These are phyloP conservation scores for Trissolcus brochymenae DNA, from an alignment of 2,888 invertebrate genomes.

Conservation along the genomic window DNA sequence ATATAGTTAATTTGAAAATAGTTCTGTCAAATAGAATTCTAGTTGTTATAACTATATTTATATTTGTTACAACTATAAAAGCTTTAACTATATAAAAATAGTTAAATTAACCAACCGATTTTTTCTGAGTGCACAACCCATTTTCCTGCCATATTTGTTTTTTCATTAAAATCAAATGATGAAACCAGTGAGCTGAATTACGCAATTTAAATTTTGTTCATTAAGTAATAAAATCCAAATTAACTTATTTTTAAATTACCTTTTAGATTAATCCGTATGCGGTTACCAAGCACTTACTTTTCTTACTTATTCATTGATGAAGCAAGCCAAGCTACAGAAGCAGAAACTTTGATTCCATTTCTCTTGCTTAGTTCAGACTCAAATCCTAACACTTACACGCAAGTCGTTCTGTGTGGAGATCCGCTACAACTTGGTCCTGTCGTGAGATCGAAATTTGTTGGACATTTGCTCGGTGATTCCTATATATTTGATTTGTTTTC, in stretches of 20 bases:
- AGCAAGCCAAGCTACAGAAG: conserved; percentile 85
- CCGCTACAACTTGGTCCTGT: conserved; percentile 85
- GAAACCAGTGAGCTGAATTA: not conserved
- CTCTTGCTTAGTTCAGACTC: conserved; percentile 69
- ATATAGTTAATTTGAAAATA: too few relatives aligned
- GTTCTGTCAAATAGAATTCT: too few relatives aligned
- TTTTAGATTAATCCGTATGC: conserved; percentile 51
- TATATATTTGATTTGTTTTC: not conserved
- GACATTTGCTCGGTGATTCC: conserved; percentile 73
- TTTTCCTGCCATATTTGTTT: too few relatives aligned
- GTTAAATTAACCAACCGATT: too few relatives aligned
- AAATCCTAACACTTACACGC: conserved; percentile 71
- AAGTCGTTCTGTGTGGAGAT: conserved; percentile 85
- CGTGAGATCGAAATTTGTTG: conserved; percentile 74
- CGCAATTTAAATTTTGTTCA: not conserved
- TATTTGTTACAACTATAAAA: too few relatives aligned
- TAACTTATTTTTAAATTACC: not conserved
- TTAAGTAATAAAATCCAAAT: conserved; percentile 1
- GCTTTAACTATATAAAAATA: too few relatives aligned
- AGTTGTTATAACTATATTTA: too few relatives aligned
- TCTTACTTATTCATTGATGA: conserved; percentile 87
- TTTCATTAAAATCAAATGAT: too few relatives aligned
- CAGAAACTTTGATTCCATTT: conserved; percentile 81
- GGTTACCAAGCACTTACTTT: conserved; percentile 76
- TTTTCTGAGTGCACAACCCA: too few relatives aligned